Evolutionary conservation across 2,888 invertebrate species (phyloP).

Genomic region (Heteropelma amictum): DNA sequence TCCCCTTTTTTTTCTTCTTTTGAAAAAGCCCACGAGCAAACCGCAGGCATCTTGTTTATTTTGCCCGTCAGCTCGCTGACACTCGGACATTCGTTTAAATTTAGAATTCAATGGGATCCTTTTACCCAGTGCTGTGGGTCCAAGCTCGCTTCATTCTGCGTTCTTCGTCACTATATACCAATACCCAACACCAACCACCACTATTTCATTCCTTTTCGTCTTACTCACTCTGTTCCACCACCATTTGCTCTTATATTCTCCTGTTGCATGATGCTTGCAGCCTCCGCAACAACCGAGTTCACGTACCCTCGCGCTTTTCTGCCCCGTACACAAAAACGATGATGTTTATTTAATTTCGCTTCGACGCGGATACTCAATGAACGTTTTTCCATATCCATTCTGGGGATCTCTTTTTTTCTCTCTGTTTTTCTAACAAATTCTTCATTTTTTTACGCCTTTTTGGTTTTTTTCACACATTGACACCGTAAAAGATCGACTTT

Average conservation of each 20-base stretch:
- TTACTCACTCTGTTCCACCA: constrained; percentile 23
- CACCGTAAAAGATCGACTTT: constrained; percentile 53
- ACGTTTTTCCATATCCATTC: constrained; percentile 24
- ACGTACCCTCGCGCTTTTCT: constrained; percentile 42
- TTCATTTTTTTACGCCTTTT: constrained; percentile 15
- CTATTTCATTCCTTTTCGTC: constrained; percentile 40
- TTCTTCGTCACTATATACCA: constrained; percentile 71
- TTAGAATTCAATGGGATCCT: constrained; percentile 78
- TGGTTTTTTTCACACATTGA: constrained; percentile 29
- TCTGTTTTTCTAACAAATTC: constrained; percentile 5
- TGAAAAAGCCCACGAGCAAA: constrained; percentile 55
- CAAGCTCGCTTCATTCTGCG: constrained; percentile 67
- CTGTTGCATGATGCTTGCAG: constrained; percentile 33
- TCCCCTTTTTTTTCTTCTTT: constrained; percentile 46
- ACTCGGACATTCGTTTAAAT: constrained; percentile 77
- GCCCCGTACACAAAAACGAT: constrained; percentile 20
- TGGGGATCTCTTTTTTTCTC: constrained; percentile 28
- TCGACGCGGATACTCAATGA: constrained; percentile 54
- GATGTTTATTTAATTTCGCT: constrained; percentile 54
- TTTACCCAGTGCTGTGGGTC: constrained; percentile 68
- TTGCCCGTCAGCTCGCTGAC: constrained; percentile 74
- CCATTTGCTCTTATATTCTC: constrained; percentile 37
- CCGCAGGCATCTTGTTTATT: constrained; percentile 74
- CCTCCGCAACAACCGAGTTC: constrained; percentile 34
- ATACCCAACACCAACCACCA: constrained; percentile 64